Conservation (phyloP, 2,113 vertebrate genomes). For the Phalacrocorax brasilianus region DNA sequence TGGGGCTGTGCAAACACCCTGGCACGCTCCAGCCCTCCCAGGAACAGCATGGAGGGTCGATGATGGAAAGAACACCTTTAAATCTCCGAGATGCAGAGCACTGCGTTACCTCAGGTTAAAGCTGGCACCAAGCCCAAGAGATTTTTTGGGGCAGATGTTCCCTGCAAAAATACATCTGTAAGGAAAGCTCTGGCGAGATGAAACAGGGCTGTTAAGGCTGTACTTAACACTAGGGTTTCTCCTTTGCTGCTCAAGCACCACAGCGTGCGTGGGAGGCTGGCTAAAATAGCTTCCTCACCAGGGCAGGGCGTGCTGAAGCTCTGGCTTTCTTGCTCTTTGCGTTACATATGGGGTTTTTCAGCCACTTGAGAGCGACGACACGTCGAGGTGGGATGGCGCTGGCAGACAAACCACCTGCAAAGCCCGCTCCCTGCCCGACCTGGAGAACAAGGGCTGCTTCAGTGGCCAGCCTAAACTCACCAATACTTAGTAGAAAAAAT, state of each 20-base stretch:
- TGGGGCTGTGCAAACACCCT: background rate
- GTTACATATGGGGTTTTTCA: background rate
- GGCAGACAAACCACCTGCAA: background rate
- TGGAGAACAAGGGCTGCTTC: background rate
- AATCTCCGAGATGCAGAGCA: background rate
- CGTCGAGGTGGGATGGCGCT: background rate
- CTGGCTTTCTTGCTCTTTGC: background rate
- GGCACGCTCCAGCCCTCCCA: background rate
- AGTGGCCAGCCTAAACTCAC: background rate
- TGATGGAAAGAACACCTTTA: background rate
- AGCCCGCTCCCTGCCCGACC: background rate
- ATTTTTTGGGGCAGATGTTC: background rate
- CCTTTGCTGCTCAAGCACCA: background rate
- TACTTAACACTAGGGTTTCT: background rate
- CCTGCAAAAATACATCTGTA: background rate
- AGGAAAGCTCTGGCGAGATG: rapidly evolving
- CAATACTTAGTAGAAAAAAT: background rate
- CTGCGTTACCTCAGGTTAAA: background rate
- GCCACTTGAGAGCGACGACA: rapidly evolving
- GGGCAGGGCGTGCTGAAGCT: background rate
- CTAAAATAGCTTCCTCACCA: conserved; percentile 10
- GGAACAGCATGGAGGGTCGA: rapidly evolving
- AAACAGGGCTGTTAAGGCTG: background rate
- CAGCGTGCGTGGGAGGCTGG: conserved; percentile 14
- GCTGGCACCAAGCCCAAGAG: background rate